phyloP scores from a whole-genome alignment of 1,140 invertebrate species.

The Chironomus striatipennis region DNA sequence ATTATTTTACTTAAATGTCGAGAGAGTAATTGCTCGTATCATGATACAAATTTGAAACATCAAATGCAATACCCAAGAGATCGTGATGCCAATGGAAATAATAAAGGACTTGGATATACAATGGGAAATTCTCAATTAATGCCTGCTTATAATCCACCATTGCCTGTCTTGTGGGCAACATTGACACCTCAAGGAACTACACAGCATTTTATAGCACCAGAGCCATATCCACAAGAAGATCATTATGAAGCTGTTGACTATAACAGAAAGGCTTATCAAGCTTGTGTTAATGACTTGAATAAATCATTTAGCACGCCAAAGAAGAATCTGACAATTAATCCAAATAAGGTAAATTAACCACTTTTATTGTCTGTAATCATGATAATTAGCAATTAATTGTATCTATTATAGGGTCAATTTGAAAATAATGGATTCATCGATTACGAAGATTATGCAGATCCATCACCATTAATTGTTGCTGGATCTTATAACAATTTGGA shows the following conservation, averaged over 20 bases:
- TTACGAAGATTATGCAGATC: constrained; percentile 58
- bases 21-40: constrained; percentile 42
- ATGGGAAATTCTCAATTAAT: constrained; percentile 41
- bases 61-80: constrained; percentile 38
- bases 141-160: constrained; percentile 40
- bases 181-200: constrained; percentile 67
- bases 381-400: constrained; percentile 25
- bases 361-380: neutral
- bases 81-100: constrained; percentile 37
- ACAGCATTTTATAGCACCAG: constrained; percentile 55
- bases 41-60: constrained; percentile 39
- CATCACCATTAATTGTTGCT: constrained; percentile 60
- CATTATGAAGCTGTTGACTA: constrained; percentile 66
- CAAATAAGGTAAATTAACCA: constrained; percentile 28
- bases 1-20: constrained; percentile 68
- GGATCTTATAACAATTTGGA: constrained; percentile 55
- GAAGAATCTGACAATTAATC: constrained; percentile 34
- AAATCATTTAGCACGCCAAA: constrained; percentile 31
- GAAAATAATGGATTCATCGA: constrained; percentile 66
- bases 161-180: constrained; percentile 72
- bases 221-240: constrained; percentile 52
- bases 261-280: constrained; percentile 31
- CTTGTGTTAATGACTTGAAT: constrained; percentile 25
- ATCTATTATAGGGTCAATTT: constrained; percentile 45
- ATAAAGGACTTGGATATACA: constrained; percentile 35